Base-by-base conservation (phyloP, 2,797 vertebrate species). In the Tauraco hartlaubi region DNA sequence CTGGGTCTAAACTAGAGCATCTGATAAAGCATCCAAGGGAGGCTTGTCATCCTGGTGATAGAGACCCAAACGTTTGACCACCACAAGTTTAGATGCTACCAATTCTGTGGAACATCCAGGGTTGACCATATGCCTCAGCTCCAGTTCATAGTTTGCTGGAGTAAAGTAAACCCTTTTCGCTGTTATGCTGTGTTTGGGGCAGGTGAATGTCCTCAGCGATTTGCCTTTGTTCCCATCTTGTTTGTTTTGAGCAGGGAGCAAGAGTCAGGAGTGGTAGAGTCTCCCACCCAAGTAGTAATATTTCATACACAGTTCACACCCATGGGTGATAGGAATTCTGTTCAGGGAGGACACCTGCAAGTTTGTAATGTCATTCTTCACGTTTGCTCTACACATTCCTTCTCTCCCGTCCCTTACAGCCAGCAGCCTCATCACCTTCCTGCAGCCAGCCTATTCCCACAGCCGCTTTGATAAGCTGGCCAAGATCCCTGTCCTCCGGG, bases 361-460 rank as follows among this genome's bases (percentile, higher is more conserved):
- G 44, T 41, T 86, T 31, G 8, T 18, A 18, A 31, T 29, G 49
- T 9, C 10, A 43, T 23, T 58, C 51, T 63, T 79, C 2, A 3
- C 20, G 9, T 52, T 73, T 77, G 8, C 52, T 83, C 33, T 54
- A 55, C 35, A 23, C 6, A 23, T 43, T 92, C 72, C 9, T 21
- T 44, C 5, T 63, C 26, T 85, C 4, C 51, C 71, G 15, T 20
- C 85, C 72, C 52, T 94, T 93, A 74, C 96, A 99, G 99, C 99
- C 94, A 98, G 98, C 71, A 99, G 99, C n/a, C 92, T 99, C 78
- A 98, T 99, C 96, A 98, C 98, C 11, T 99, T 99, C 97, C 97
- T 99, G 78, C 99, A 99, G 97, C 98, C 99, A 0, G 97, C 98
- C 46, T 99, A 99, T 96, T 98, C 97, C 7, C 99, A 98, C 98